Conservation (phyloP, 64 coral and sea anemone species). For the Montipora cactus region DNA sequence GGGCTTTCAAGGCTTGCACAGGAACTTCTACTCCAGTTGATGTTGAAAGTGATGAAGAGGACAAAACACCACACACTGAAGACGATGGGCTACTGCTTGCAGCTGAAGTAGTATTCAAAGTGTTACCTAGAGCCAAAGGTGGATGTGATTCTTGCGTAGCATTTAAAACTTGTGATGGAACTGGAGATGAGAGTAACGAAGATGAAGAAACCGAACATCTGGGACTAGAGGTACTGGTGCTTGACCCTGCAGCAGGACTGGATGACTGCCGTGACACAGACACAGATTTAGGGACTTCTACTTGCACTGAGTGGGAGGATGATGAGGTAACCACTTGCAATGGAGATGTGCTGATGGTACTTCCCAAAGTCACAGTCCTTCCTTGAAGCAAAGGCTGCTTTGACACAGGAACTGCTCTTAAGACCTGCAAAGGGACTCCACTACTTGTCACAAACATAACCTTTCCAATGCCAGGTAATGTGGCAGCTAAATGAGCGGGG, state of each 20-base stretch:
- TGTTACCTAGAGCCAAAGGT: slow-evolving; percentile 3
- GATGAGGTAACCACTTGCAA: neutral
- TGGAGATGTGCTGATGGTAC: neutral
- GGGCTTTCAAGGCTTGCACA: neutral
- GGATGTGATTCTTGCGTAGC: neutral
- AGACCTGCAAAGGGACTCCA: slow-evolving; percentile 12
- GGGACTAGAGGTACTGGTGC: neutral
- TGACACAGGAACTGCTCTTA: neutral
- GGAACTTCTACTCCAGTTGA: neutral
- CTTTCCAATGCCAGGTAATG: slow-evolving; percentile 20
- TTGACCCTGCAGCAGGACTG: neutral
- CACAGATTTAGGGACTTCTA: slow-evolving; percentile 9
- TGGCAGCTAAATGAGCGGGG: neutral
- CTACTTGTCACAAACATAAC: slow-evolving; percentile 38
- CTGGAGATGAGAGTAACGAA: neutral
- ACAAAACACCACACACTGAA: neutral
- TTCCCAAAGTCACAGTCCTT: neutral
- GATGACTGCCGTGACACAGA: neutral
- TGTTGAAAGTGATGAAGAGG: neutral
- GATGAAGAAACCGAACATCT: neutral
- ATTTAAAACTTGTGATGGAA: neutral
- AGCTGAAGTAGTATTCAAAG: neutral
- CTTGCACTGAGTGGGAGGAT: neutral
- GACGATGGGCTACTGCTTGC: neutral
- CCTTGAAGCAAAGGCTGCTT: slow-evolving; percentile 29